Evolutionary conservation across 2,113 vertebrate genomes (phyloP), one percentile per base, ranked within the genome.

Genomic region (Carassius auratus): DNA sequence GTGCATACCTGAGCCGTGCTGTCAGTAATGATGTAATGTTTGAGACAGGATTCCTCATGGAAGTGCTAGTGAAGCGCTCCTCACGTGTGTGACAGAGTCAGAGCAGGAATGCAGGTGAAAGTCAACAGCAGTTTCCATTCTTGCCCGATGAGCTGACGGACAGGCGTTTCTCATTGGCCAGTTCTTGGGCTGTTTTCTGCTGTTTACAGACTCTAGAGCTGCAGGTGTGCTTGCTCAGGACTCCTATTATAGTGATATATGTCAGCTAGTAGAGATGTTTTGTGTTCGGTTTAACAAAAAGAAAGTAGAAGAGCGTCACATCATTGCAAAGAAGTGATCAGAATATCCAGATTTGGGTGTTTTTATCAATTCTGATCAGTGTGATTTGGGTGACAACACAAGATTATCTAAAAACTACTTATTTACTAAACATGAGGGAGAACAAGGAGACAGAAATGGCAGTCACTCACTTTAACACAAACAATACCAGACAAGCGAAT

Each of bases 11-110:
- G 57, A 62, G 26, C 33, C 45, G 81, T 48, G 42, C 61, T 86
- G 42, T 42, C 19, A 33, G 14, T 13, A 7, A 36, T 90, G 87
- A 90, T 84, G 89, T 87, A 86, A 89, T 90, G 71, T 89, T 86
- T 87, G 68, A 82, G 78, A 6, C 23, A 15, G 52, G 59, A 89
- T 90, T 90, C 86, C 89, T 3, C 73, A 87, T 83, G 45, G 8
- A 2, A 33, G 73, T 69, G 89, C 84, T 21, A 88, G 45, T 77
- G 71, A 80, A 57, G 33, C 33, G 21, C n/a, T 83, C 42, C 33
- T 69, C 74, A 38, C 3, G 19, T 62, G n/a, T 55, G 5, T n/a
- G 76, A 85, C 42, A 71, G 76, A 75, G 52, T 83, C 80, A 55
- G 69, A 30, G 50, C 36, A 87, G 71, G 80, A 87, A 87, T 87